Percentiles rank a stretch among this genome's conserved stretches.
Conservation (phyloP, 2,888 invertebrate species). For the Copidosoma aretas region DNA sequence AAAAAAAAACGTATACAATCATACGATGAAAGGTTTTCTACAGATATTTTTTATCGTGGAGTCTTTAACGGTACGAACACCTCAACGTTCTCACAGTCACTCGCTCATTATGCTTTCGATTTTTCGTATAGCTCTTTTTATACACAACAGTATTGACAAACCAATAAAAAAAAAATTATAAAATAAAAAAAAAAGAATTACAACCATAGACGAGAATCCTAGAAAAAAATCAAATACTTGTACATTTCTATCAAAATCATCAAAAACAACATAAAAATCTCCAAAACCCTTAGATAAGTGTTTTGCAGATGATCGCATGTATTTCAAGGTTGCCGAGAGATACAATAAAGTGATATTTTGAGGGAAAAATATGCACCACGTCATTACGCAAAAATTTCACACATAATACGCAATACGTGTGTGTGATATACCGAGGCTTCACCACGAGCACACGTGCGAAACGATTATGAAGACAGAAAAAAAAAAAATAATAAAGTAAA, state of each 20-base stretch:
- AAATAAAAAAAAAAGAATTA: not conserved
- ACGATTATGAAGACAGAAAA: conserved; percentile 1
- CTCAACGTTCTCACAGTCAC: not conserved
- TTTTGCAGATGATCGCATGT: conserved; percentile 20
- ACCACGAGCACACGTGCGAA: conserved; percentile 13
- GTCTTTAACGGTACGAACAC: not conserved
- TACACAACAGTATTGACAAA: not conserved
- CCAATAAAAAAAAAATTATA: not conserved
- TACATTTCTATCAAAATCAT: conserved; percentile 3
- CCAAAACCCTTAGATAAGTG: not conserved
- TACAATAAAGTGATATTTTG: not conserved
- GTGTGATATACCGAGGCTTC: conserved; percentile 20
- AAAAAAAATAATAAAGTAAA: conserved; percentile 10
- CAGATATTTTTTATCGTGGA: not conserved
- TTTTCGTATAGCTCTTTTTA: not conserved
- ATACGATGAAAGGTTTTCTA: not conserved
- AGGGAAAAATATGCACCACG: not conserved
- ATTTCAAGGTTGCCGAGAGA: conserved; percentile 12
- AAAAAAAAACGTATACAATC: not conserved
- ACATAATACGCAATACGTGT: not conserved
- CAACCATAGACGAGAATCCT: not conserved
- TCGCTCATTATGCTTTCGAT: not conserved
- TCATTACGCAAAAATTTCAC: no score
- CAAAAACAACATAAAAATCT: not conserved
- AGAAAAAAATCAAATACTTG: conserved; percentile 1